Evolutionary conservation across 1,140 invertebrate genomes (phyloP), one percentile per base, ranked within the genome.

Genomic region (Ridgeia piscesae): DNA sequence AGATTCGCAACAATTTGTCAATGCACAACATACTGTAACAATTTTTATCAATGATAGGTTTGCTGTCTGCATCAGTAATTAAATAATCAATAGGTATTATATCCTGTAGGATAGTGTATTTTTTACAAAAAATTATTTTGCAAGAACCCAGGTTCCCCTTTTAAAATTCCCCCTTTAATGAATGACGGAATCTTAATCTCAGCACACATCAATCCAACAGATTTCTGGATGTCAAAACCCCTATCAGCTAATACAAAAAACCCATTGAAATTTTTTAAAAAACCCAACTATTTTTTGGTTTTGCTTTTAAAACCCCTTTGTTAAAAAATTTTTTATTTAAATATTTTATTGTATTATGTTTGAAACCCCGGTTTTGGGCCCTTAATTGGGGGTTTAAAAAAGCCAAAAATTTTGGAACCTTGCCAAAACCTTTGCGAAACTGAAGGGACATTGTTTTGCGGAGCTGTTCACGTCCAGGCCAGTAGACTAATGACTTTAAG

Each of bases 51-150:
- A 89, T 89, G 88, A 89, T 89, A 89, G 88, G 88, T 89, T 4
- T 89, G 88, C 88, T 89, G 4, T 89, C 4, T 17, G 88, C 4
- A 89, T 89, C 88, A 17, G 88, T 89, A 89, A 89, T 89, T 89
- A 89, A 89, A 89, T 89, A 89, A 89, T 89, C 88, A 89, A 89
- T 89, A 89, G 88, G 88, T 89, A 89, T 17, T 89, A 89, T 89
- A 17, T 89, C 88, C 88, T 89, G 88, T 17, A 89, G 88, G 34
- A 89, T 89, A 89, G 34, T 89, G 4, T 89, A 89, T 89, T 89
- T 89, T 6, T 89, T 89, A 17, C 88, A 17, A n/a, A n/a, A n/a
- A n/a, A n/a, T n/a, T n/a, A n/a, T n/a, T n/a, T n/a, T n/a, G n/a
- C n/a, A 89, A 89, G 88, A 6, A 89, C 2, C 17, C 88, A 4